A percentile compares a stretch with the other conserved stretches of the same genome.
phyloP scores from a whole-genome alignment of 2,888 invertebrate species.

The Cephus pygmeus region DNA sequence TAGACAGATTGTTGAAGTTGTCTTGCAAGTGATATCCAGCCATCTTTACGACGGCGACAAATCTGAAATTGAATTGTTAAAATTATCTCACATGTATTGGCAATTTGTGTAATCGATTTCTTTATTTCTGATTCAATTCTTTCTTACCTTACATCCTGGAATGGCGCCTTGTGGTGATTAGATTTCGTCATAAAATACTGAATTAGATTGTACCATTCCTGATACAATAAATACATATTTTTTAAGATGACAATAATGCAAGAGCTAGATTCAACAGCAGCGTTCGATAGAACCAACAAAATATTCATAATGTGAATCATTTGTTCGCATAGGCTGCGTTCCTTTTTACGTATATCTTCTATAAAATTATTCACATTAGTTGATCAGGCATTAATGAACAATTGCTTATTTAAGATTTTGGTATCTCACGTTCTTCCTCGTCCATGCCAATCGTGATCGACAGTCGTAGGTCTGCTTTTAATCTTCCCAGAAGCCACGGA shows the following conservation, averaged over 20 bases:
- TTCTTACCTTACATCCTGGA: slow-evolving; percentile 68
- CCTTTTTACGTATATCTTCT: slow-evolving; percentile 68
- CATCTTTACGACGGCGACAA: slow-evolving; percentile 70
- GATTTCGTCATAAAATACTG: slow-evolving; percentile 72
- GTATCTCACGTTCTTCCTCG: slow-evolving; percentile 40
- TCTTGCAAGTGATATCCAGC: slow-evolving; percentile 72
- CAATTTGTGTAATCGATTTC: not conserved
- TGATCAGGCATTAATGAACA: not conserved
- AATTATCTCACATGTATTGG: not conserved
- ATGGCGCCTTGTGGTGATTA: slow-evolving; percentile 65
- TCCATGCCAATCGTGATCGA: slow-evolving; percentile 36
- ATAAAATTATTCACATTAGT: slow-evolving; percentile 19
- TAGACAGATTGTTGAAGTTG: slow-evolving; percentile 71
- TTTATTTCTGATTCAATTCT: slow-evolving; percentile 25
- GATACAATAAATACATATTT: slow-evolving; percentile 70
- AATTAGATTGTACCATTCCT: slow-evolving; percentile 69
- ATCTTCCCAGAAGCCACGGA: slow-evolving; percentile 50
- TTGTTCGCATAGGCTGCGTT: slow-evolving; percentile 71
- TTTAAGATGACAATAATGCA: slow-evolving; percentile 71
- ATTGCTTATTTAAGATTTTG: not conserved
- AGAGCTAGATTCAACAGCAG: slow-evolving; percentile 68
- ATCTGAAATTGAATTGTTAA: slow-evolving; percentile 56
- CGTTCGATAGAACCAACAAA: slow-evolving; percentile 68
- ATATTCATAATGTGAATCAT: slow-evolving; percentile 69
- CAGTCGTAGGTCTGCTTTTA: slow-evolving; percentile 55